Evolutionary conservation across 2,797 vertebrate genomes (phyloP).

Genomic region (Strix occidentalis): DNA sequence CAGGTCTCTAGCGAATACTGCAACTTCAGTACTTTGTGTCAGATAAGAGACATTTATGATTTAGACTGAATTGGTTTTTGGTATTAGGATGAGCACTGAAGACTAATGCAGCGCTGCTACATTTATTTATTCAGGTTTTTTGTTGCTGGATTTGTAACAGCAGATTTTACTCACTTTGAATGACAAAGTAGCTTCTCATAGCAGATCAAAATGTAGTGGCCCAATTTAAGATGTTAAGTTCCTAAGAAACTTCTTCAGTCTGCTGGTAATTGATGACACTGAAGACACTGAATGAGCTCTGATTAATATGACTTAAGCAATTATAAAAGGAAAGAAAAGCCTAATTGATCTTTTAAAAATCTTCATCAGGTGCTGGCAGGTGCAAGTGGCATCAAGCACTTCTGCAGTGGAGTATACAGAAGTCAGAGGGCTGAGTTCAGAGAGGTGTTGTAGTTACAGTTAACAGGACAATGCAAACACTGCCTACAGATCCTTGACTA

Average conservation of each 20-base stretch:
- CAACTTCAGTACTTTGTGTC: neutral
- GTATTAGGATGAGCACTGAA: neutral
- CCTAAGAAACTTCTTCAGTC: neutral
- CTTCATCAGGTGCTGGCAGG: neutral
- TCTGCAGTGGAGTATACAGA: neutral
- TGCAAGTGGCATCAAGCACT: neutral
- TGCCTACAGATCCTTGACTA: neutral
- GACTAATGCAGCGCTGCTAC: neutral
- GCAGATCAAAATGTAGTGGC: neutral
- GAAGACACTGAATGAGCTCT: neutral
- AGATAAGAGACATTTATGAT: neutral
- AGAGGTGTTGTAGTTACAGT: neutral
- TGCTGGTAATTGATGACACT: neutral
- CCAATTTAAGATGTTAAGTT: neutral
- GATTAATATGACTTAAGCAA: neutral
- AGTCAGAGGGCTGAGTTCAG: neutral
- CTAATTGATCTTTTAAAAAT: neutral
- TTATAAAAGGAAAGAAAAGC: neutral
- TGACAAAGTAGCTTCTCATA: neutral
- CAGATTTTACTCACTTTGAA: neutral
- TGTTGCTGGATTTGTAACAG: neutral
- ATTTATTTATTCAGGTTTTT: neutral
- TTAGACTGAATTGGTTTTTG: neutral
- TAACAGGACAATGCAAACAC: neutral
- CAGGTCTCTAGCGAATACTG: neutral